Conservation (phyloP, 2,797 vertebrate species). For the Oryzias sinensis region DNA sequence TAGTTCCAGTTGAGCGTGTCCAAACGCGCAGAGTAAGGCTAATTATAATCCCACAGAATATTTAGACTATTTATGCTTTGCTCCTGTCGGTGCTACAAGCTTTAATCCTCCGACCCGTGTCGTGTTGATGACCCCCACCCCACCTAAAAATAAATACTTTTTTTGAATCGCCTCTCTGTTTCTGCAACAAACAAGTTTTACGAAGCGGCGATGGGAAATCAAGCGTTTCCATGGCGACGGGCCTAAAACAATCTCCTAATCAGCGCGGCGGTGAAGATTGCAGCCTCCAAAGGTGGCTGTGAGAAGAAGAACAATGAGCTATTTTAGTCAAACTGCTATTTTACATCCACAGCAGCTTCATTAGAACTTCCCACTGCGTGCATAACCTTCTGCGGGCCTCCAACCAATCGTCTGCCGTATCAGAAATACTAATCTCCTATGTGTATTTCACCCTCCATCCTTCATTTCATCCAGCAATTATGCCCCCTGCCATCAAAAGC, state of each 20-base stretch:
- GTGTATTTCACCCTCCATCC: slow-evolving; percentile 70
- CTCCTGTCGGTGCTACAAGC: slow-evolving; percentile 63
- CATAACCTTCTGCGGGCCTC: slow-evolving; percentile 61
- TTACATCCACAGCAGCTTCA: slow-evolving; percentile 55
- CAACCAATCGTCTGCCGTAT: slow-evolving; percentile 52
- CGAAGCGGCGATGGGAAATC: slow-evolving; percentile 49
- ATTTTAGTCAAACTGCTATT: slow-evolving; percentile 60
- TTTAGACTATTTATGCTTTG: slow-evolving; percentile 64
- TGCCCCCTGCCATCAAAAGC: slow-evolving; percentile 73
- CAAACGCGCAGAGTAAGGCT: slow-evolving; percentile 66
- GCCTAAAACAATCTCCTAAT: slow-evolving; percentile 63
- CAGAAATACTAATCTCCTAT: slow-evolving; percentile 66
- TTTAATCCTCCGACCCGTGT: slow-evolving; percentile 64
- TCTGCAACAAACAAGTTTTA: slow-evolving; percentile 31
- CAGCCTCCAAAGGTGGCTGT: slow-evolving; percentile 51
- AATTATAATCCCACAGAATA: slow-evolving; percentile 73
- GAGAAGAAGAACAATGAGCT: slow-evolving; percentile 55
- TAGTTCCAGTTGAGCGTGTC: slow-evolving; percentile 70
- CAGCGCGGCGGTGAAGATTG: slow-evolving; percentile 39
- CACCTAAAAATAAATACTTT: slow-evolving; percentile 40
- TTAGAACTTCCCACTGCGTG: slow-evolving; percentile 64
- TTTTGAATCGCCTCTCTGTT: slow-evolving; percentile 27
- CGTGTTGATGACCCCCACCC: slow-evolving; percentile 55
- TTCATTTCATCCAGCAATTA: slow-evolving; percentile 72
- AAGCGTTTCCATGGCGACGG: slow-evolving; percentile 62